Percentiles rank a stretch among this genome's conserved stretches.
phyloP scores from a whole-genome alignment of 2,797 vertebrate species.

The Pelobates cultripes region DNA sequence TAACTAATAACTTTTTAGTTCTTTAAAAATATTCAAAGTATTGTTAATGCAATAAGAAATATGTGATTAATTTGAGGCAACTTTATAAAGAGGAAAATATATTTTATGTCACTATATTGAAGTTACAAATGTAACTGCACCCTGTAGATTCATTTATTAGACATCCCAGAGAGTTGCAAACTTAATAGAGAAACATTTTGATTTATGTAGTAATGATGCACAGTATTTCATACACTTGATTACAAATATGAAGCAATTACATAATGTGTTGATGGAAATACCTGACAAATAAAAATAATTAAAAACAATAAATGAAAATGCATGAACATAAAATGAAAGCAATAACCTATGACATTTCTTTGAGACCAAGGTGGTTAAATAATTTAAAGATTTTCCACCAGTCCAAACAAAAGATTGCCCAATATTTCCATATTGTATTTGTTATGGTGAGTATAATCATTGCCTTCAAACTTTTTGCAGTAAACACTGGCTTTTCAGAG shows the following conservation, averaged over 20 bases:
- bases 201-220: constrained; percentile 18
- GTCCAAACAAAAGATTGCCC: too few relatives aligned
- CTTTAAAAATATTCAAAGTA: too few relatives aligned
- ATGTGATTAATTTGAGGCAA: constrained; percentile 1
- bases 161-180: constrained; percentile 10
- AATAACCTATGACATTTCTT: too few relatives aligned
- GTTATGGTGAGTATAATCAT: too few relatives aligned
- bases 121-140: constrained; percentile 7
- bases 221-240: constrained; percentile 1
- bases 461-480: too few relatives aligned
- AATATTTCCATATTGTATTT: too few relatives aligned
- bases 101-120: constrained; percentile 1
- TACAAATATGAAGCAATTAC: neutral
- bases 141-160: constrained; percentile 16
- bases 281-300: neutral
- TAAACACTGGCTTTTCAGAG: too few relatives aligned
- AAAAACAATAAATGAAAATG: neutral
- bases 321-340: too few relatives aligned
- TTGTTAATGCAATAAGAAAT: neutral
- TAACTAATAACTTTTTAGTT: too few relatives aligned
- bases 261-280: constrained; percentile 18
- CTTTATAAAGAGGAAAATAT: neutral
- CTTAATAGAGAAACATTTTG: constrained; percentile 15
- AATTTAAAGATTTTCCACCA: too few relatives aligned
- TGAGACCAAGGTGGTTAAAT: too few relatives aligned